Evolutionary conservation across 2,113 vertebrate species (phyloP), one percentile per base, ranked within the genome.

Genomic region (Anser brachyrhynchus): DNA sequence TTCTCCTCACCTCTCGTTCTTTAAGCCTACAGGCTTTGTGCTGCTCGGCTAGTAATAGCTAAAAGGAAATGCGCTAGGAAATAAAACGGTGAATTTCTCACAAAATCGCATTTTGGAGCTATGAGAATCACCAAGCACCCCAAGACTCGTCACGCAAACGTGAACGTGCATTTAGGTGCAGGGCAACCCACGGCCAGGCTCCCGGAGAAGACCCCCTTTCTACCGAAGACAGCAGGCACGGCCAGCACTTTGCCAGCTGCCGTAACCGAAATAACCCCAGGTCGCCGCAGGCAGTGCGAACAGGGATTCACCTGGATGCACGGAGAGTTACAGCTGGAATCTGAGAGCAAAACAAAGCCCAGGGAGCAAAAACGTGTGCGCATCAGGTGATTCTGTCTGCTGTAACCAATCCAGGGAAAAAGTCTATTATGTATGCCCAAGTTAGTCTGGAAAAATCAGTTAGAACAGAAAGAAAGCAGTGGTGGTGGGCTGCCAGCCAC

Each of bases 391-490:
- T 20, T 49, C 49, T 51, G 49, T 51, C 22, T 54, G 55, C 58
- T 61, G 29, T 39, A 67, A 76, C 28, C 35, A 35, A 11, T 46
- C 41, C 51, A 35, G 46, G n/a, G 55, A 73, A 22, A 44, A 89
- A 59, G 10, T 51, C 44, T 54, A 23, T 15, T 35, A 25, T 0
- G 0, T 55, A n/a, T 35, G 6, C 31, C 76, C 23, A n/a, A n/a
- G 43, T 35, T 77, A 6, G 58, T 59, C 20, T 20, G 35, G 33
- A 26, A 81, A 84, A 44, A 54, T 9, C 35, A 46, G 26, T 33
- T 20, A 41, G 46, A 69, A 55, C 16, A 64, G 59, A 46, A 72
- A n/a, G 43, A 86, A 44, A 19, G 31, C 64, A 51, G 61, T 2
- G 11, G 33, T 11, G 16, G n/a, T 64, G 35, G 11, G 15, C 18